These are phyloP conservation scores for Cactoblastis cactorum DNA, from an alignment of 2,888 invertebrate species.

Conservation along the genomic window DNA sequence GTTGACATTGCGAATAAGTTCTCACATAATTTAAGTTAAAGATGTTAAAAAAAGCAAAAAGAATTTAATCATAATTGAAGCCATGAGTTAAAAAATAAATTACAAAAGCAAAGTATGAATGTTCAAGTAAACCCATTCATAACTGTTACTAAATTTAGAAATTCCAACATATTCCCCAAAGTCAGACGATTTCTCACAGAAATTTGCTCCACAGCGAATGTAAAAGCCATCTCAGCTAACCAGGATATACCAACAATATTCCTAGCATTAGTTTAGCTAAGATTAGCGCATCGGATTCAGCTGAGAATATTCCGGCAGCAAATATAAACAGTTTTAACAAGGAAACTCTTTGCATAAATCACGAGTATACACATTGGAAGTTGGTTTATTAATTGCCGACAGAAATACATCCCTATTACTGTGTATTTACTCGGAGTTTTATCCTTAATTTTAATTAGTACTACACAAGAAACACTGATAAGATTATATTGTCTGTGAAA, in stretches of 20 bases:
- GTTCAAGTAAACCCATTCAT: no score
- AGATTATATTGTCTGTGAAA: no score
- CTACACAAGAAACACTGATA: not conserved
- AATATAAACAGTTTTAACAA: constrained; percentile 29
- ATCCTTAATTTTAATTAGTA: not conserved
- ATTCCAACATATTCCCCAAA: no score
- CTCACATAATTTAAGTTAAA: no score
- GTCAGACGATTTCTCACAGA: no score
- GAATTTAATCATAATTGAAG: no score
- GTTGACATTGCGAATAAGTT: no score
- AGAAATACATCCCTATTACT: constrained; percentile 15
- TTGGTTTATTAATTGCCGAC: constrained; percentile 41
- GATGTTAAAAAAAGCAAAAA: no score
- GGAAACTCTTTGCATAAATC: constrained; percentile 43
- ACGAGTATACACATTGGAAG: constrained; percentile 33
- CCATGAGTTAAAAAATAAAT: no score
- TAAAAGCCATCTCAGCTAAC: not conserved
- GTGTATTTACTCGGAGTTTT: not conserved
- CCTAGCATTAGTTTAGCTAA: not conserved
- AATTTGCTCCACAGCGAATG: no score
- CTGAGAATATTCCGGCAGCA: constrained; percentile 13
- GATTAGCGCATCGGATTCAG: constrained; percentile 8
- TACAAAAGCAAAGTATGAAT: no score
- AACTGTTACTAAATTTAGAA: no score
- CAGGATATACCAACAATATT: not conserved